phyloP scores from a whole-genome alignment of 2,113 vertebrate species.

The Austrofundulus limnaeus region DNA sequence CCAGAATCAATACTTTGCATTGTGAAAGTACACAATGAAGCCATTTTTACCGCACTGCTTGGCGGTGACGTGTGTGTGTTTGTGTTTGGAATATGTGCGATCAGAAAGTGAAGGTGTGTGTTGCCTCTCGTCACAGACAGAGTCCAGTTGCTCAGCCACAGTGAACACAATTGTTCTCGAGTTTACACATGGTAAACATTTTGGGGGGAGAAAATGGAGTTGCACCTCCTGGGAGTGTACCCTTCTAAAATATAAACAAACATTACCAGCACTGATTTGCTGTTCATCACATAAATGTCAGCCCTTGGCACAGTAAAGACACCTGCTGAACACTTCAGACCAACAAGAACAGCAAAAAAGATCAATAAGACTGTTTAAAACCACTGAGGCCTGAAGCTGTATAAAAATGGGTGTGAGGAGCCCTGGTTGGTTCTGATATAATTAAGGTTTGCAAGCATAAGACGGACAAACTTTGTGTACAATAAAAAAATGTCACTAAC shows the following conservation, averaged over 20 bases:
- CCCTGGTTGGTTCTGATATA: too few species aligned
- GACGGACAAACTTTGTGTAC: too few species aligned
- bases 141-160: conserved; percentile 63
- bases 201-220: conserved; percentile 26
- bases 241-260: conserved; percentile 12
- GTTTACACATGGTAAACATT: conserved; percentile 74
- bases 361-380: conserved; percentile 13
- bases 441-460: too few species aligned
- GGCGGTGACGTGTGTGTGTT: conserved; percentile 13
- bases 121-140: conserved; percentile 50
- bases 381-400: conserved; percentile 10
- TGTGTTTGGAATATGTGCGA: conserved; percentile 31
- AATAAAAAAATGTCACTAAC: too few species aligned
- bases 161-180: conserved; percentile 63
- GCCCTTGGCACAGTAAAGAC: conserved; percentile 6
- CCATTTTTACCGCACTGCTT: conserved; percentile 30
- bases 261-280: conserved; percentile 16
- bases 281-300: conserved; percentile 25
- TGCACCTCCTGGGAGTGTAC: conserved; percentile 13
- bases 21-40: conserved; percentile 48
- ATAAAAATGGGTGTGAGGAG: conserved; percentile 12
- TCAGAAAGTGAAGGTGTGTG: conserved; percentile 36
- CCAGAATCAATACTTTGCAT: conserved; percentile 63
- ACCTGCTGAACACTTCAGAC: conserved; percentile 3
- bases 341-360: conserved; percentile 3